phyloP scores from a whole-genome alignment of 2,797 vertebrate species.

The Yasuhikotakia modesta region DNA sequence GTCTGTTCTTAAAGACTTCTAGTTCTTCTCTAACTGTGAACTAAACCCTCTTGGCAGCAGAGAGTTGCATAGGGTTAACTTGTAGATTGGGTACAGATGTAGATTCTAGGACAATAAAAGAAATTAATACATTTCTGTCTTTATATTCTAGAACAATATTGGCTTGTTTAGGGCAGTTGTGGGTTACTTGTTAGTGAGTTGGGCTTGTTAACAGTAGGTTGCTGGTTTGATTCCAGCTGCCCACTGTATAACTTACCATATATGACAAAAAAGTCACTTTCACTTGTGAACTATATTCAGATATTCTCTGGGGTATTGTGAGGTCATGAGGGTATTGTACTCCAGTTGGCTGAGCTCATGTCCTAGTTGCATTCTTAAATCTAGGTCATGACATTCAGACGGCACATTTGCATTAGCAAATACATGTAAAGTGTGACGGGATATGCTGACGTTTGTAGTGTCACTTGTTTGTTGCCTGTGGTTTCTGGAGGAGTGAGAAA shows the following conservation, averaged over 20 bases:
- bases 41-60: not conserved
- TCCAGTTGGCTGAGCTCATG: not conserved
- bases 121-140: not conserved
- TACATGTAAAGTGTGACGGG: not conserved
- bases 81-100: not conserved
- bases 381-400: not conserved
- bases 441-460: not conserved
- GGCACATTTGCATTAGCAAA: constrained; percentile 15
- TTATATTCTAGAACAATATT: not conserved
- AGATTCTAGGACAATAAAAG: not conserved
- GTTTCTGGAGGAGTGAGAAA: constrained; percentile 10
- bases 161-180: too few relatives aligned
- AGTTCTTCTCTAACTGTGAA: not conserved
- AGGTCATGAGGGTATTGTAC: not conserved
- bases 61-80: too few relatives aligned
- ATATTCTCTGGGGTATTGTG: not conserved
- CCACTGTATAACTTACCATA: too few relatives aligned
- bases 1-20: not conserved
- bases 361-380: not conserved
- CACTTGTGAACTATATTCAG: too few relatives aligned
- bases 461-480: not conserved
- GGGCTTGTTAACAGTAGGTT: too few relatives aligned
- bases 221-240: too few relatives aligned
- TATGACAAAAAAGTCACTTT: too few relatives aligned
- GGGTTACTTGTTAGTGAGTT: too few relatives aligned